Percentiles rank a stretch among this genome's conserved stretches.
Conservation (phyloP, 2,797 vertebrate genomes). For the Cottoperca gobio region DNA sequence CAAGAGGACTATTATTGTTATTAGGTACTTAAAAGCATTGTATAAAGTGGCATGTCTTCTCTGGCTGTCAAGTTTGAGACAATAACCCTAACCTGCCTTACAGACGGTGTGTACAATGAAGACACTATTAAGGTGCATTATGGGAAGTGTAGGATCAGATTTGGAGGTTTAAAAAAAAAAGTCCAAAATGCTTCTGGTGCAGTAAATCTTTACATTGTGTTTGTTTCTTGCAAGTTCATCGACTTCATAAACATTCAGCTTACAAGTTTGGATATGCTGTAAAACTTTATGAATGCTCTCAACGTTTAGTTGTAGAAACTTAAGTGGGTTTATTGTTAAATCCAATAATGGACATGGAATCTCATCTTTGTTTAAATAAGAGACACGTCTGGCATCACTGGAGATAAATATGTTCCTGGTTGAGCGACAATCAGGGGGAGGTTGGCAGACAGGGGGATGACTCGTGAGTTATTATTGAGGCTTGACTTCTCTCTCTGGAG, state of each 20-base stretch:
- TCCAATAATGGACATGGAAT: not conserved
- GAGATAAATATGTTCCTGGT: slow-evolving; percentile 54
- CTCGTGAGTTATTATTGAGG: slow-evolving; percentile 65
- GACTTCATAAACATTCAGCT: not conserved
- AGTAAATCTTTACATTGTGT: fast-evolving
- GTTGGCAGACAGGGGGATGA: slow-evolving; percentile 29
- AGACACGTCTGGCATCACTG: slow-evolving; percentile 21
- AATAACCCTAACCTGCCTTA: not conserved
- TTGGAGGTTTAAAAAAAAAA: not conserved
- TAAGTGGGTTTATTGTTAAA: not conserved
- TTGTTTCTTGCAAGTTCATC: not conserved
- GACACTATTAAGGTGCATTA: not conserved
- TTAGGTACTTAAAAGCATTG: not conserved
- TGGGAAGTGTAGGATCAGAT: not conserved
- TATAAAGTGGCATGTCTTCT: not conserved
- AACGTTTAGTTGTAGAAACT: not conserved
- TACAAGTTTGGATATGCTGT: not conserved
- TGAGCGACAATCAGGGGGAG: slow-evolving; percentile 27
- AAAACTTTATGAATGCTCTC: not conserved
- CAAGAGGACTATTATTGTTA: not conserved
- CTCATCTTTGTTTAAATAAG: not conserved
- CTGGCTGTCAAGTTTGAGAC: not conserved
- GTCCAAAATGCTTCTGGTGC: not conserved
- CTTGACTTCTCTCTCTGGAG: slow-evolving; percentile 37
- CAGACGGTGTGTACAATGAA: not conserved